Conservation (phyloP, 2,113 vertebrate genomes). For the Albula goreensis region DNA sequence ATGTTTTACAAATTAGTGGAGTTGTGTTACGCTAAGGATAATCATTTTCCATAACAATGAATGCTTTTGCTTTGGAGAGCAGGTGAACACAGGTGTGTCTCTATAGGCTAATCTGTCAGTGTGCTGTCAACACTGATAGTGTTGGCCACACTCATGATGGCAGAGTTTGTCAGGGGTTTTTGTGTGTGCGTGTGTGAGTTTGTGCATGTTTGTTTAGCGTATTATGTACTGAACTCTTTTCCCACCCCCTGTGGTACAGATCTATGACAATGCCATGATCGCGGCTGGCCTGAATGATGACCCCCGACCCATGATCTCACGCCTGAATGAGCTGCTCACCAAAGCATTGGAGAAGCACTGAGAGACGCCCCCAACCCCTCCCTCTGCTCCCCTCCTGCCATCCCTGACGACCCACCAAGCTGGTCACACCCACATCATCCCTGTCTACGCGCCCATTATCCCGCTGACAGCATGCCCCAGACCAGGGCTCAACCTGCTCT, state of each 20-base stretch:
- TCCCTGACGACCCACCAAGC: not conserved
- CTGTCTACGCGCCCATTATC: not conserved
- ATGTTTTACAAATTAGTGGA: not conserved
- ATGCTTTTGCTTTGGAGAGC: too few species aligned
- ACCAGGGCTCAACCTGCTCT: not conserved
- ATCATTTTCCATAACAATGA: too few species aligned
- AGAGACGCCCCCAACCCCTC: conserved; percentile 36
- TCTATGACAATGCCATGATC: conserved; percentile 98
- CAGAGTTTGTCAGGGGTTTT: too few species aligned
- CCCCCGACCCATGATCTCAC: conserved; percentile 87
- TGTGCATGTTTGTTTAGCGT: not conserved
- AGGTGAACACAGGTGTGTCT: too few species aligned
- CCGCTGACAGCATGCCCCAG: not conserved
- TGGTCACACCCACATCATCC: not conserved
- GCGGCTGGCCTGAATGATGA: conserved; percentile 90
- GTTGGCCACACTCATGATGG: too few species aligned
- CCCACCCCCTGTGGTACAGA: conserved; percentile 64
- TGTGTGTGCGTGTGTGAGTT: not conserved
- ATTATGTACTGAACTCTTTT: not conserved
- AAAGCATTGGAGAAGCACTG: conserved; percentile 85
- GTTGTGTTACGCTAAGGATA: too few species aligned
- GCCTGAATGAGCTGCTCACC: conserved; percentile 85
- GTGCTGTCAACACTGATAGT: too few species aligned
- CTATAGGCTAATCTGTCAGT: too few species aligned
- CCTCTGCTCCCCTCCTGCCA: not conserved